These are phyloP conservation scores for Trichechus manatus DNA, from an alignment of 2,113 vertebrate species.

Conservation along the genomic window DNA sequence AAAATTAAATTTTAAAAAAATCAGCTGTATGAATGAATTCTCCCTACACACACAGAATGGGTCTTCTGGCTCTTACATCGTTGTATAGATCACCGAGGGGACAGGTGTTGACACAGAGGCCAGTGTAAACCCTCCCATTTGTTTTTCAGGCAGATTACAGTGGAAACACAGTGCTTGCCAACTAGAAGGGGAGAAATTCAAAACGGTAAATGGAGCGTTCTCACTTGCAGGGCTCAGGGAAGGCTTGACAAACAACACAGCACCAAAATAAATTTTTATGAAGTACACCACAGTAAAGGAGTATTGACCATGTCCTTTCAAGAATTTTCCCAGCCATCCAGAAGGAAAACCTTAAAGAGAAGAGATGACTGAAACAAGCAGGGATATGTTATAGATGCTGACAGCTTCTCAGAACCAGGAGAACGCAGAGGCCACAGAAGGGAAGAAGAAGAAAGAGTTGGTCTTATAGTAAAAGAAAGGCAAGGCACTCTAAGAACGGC, in stretches of 20 bases:
- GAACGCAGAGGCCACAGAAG: not conserved
- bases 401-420: not conserved
- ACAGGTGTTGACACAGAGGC: conserved; percentile 14
- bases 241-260: conserved; percentile 28
- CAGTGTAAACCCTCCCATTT: conserved; percentile 53
- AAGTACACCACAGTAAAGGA: conserved; percentile 28
- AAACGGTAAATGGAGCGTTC: conserved; percentile 3
- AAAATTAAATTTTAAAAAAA: not conserved
- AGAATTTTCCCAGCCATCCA: conserved; percentile 55
- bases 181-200: conserved; percentile 18
- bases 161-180: not conserved
- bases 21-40: not conserved
- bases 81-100: not conserved
- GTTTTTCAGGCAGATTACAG: conserved; percentile 54
- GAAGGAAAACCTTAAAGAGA: not conserved
- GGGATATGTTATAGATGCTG: not conserved
- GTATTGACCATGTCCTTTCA: conserved; percentile 38
- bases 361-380: not conserved
- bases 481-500: not conserved
- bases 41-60: not conserved
- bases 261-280: conserved; percentile 51
- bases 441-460: not conserved
- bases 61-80: not conserved
- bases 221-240: not conserved
- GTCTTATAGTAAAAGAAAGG: not conserved